Evolutionary conservation across 35 echinoderm and acorn worm species (phyloP).

Genomic region (Nesometra sesokonis): DNA sequence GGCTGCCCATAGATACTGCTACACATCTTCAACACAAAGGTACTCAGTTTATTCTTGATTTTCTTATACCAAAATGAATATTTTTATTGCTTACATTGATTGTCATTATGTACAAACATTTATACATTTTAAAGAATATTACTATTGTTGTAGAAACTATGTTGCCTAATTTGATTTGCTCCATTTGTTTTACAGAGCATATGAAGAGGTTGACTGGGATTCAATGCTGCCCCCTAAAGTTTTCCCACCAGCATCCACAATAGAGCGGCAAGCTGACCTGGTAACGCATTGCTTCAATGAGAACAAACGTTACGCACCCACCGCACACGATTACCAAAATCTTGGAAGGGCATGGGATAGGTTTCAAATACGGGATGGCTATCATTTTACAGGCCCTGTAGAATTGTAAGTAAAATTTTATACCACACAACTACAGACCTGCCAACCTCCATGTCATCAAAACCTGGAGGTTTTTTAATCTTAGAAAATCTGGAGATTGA

Average conservation of each 20-base stretch:
- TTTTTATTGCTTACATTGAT: too few species aligned
- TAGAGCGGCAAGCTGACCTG: slow-evolving; percentile 57
- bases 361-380: slow-evolving; percentile 75
- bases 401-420: slow-evolving; percentile 99
- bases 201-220: slow-evolving; percentile 88
- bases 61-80: not conserved
- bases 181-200: slow-evolving; percentile 49
- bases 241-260: slow-evolving; percentile 55
- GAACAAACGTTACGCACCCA: slow-evolving; percentile 70
- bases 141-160: too few species aligned
- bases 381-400: slow-evolving; percentile 55
- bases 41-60: not conserved
- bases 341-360: slow-evolving; percentile 79
- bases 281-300: slow-evolving; percentile 68
- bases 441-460: too few species aligned
- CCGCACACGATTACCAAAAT: slow-evolving; percentile 50
- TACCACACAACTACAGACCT: too few species aligned
- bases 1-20: slow-evolving; percentile 71
- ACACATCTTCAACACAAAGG: slow-evolving; percentile 83
- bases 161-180: too few species aligned
- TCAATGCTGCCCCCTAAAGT: slow-evolving; percentile 72
- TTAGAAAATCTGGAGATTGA: too few species aligned
- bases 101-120: too few species aligned
- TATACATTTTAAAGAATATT: too few species aligned
- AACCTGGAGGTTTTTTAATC: too few species aligned